phyloP scores from a whole-genome alignment of 1,140 invertebrate genomes.

The Heliconius congener region DNA sequence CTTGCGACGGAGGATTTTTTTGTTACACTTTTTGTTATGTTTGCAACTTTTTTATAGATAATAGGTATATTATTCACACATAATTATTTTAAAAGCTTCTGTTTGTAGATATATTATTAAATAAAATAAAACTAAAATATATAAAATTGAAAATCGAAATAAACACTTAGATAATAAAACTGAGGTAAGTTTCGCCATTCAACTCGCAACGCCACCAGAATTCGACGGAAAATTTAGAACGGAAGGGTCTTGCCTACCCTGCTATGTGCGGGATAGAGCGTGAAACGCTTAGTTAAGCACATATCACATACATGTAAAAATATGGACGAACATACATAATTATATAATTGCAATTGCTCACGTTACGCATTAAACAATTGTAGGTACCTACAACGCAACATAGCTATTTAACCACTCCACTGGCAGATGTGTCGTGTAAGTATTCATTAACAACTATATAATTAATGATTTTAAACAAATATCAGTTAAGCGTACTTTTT shows the following conservation, averaged over 20 bases:
- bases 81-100: conserved; percentile 9
- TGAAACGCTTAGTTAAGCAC: too few relatives aligned
- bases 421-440: conserved; percentile 75
- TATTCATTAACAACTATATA: conserved; percentile 73
- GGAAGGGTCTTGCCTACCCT: too few relatives aligned
- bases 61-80: conserved; percentile 23
- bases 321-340: too few relatives aligned
- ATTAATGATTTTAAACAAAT: conserved; percentile 80
- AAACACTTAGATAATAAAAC: too few relatives aligned
- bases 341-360: conserved; percentile 36
- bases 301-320: too few relatives aligned
- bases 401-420: conserved; percentile 49
- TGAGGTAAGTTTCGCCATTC: too few relatives aligned
- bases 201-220: too few relatives aligned
- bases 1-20: conserved; percentile 26
- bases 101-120: too few relatives aligned
- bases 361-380: conserved; percentile 65
- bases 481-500: conserved; percentile 72
- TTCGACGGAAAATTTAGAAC: too few relatives aligned
- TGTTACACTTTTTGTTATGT: conserved; percentile 15
- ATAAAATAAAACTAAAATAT: too few relatives aligned
- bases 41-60: background rate
- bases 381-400: conserved; percentile 49
- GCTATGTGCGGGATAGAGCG: too few relatives aligned
- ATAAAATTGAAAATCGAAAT: conserved; percentile 17